phyloP scores from a whole-genome alignment of 2,797 vertebrate species.

The Amblyraja radiata region DNA sequence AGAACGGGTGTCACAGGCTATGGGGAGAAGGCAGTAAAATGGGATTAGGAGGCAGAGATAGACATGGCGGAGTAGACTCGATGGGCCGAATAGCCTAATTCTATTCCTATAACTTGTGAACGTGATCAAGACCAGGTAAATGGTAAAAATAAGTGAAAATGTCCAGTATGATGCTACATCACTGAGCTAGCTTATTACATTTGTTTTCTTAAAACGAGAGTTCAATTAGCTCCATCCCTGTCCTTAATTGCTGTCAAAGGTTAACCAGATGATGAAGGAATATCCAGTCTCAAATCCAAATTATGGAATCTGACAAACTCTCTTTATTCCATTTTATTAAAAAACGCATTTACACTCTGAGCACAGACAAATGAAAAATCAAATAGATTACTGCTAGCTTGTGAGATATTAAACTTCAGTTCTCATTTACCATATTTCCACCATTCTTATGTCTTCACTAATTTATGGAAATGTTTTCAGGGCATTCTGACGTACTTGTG shows the following conservation, averaged over 20 bases:
- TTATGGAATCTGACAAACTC: constrained; percentile 19
- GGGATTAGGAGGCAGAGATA: too few species aligned
- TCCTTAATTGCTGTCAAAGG: neutral
- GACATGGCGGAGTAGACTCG: too few species aligned
- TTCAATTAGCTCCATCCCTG: neutral
- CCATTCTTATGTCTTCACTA: neutral
- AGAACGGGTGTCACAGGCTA: too few species aligned
- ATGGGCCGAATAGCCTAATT: too few species aligned
- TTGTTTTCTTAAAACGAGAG: neutral
- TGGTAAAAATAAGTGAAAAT: neutral
- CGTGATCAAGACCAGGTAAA: neutral
- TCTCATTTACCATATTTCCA: neutral
- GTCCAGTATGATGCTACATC: neutral
- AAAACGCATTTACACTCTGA: neutral
- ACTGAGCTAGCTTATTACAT: neutral
- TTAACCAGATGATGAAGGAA: constrained; percentile 20
- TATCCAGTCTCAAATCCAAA: constrained; percentile 15
- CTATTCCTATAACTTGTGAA: too few species aligned
- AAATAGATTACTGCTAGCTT: neutral
- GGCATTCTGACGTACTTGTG: neutral
- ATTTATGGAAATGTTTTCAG: neutral
- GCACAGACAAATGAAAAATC: constrained; percentile 10
- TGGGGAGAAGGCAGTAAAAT: too few species aligned
- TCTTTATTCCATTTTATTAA: constrained; percentile 27
- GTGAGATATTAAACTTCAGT: neutral